Conservation (phyloP, 2,888 invertebrate species). For the Xestia c-nigrum region DNA sequence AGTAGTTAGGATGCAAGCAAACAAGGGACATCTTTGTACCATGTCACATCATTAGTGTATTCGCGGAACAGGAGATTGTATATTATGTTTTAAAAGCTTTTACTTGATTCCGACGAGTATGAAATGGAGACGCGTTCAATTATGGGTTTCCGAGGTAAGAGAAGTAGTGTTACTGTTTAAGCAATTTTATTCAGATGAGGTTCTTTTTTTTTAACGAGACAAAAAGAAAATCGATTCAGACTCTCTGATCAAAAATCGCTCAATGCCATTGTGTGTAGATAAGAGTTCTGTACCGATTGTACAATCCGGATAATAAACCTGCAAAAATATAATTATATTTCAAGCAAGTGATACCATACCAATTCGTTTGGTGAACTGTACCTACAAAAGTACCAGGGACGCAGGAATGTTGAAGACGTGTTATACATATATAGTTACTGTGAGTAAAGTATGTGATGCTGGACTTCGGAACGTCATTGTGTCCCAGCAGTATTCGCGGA, state of each 20-base stretch:
- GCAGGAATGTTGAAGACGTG: slow-evolving; percentile 11
- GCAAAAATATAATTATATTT: not conserved
- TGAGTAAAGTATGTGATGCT: slow-evolving; percentile 18
- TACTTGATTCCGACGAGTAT: not conserved
- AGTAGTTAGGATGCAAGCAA: not conserved
- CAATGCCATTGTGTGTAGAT: not conserved
- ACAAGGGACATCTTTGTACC: not conserved
- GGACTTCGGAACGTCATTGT: slow-evolving; percentile 4
- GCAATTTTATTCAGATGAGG: not conserved
- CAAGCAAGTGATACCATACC: not conserved
- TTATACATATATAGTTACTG: slow-evolving; percentile 9
- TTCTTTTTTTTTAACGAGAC: not conserved
- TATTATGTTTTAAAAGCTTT: not conserved
- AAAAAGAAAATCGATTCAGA: not conserved
- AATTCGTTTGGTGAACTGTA: slow-evolving; percentile 1
- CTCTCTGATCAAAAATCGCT: not conserved
- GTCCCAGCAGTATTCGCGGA: slow-evolving; percentile 1
- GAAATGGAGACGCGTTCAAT: not conserved
- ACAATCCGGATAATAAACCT: not conserved
- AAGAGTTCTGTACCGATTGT: not conserved
- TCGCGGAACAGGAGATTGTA: not conserved
- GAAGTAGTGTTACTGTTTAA: not conserved
- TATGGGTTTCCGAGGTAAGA: not conserved
- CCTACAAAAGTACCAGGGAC: not conserved
- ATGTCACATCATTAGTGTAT: not conserved